These are phyloP conservation scores for Malthinus flaveolus DNA, from an alignment of 2,888 invertebrate species.

Conservation along the genomic window DNA sequence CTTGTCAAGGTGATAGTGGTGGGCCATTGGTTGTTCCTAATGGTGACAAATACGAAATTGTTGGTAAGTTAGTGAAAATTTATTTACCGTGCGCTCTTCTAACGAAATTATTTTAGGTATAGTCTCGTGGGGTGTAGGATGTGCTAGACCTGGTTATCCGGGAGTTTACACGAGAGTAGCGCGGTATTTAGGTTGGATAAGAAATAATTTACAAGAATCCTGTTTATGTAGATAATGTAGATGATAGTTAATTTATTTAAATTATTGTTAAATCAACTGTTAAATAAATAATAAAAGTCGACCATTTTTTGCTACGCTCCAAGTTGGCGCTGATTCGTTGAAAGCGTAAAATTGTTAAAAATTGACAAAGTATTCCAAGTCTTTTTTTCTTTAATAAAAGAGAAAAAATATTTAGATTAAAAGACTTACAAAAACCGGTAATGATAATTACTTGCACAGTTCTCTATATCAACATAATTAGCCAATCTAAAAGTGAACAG, in stretches of 20 bases:
- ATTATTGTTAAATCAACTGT: not conserved
- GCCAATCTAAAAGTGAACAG: conserved; percentile 23
- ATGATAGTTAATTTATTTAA: conserved; percentile 26
- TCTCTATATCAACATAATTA: conserved; percentile 27
- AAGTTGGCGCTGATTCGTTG: no score
- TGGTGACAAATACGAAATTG: conserved; percentile 77
- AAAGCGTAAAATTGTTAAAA: no score
- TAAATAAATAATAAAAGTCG: not conserved
- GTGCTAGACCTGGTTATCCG: conserved; percentile 73
- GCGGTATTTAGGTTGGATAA: conserved; percentile 74
- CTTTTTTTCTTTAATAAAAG: not conserved
- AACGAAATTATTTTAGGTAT: conserved; percentile 62
- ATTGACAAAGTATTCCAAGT: not conserved
- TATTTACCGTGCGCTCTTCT: not conserved
- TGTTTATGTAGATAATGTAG: conserved; percentile 70
- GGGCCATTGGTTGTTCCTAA: conserved; percentile 78
- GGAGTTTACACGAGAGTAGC: conserved; percentile 75
- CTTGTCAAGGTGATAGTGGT: conserved; percentile 88
- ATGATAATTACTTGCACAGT: conserved; percentile 21
- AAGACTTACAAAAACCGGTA: conserved; percentile 26
- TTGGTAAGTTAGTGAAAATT: conserved; percentile 61
- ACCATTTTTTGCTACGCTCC: not conserved
- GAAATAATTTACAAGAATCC: conserved; percentile 71
- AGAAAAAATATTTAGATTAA: conserved; percentile 8
- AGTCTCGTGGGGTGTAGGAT: conserved; percentile 85